Percentiles rank a stretch among this genome's conserved stretches.
Conservation (phyloP, 2,797 vertebrate genomes). For the Anomalospiza imberbis region DNA sequence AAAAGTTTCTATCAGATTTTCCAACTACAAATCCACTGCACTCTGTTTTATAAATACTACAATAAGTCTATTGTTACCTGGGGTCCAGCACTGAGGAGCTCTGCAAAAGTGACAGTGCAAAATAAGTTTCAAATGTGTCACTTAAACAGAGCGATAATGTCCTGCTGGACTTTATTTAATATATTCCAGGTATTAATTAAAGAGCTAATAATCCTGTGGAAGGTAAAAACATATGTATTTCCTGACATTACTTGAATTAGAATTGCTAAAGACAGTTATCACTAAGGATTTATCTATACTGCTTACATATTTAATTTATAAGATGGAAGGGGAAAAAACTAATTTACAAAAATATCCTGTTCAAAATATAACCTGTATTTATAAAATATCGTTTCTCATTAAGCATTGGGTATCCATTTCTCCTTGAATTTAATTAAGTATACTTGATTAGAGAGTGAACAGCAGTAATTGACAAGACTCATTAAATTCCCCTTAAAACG, state of each 20-base stretch:
- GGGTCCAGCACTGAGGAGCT: neutral
- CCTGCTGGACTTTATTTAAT: neutral
- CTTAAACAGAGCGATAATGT: neutral
- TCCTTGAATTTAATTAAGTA: neutral
- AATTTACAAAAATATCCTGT: neutral
- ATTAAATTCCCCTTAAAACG: constrained; percentile 36
- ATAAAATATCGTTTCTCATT: neutral
- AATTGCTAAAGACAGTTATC: neutral
- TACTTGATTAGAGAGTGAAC: constrained; percentile 21
- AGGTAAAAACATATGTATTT: neutral
- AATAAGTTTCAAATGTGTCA: neutral
- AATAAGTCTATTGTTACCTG: neutral
- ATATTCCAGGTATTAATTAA: neutral
- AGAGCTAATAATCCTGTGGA: neutral
- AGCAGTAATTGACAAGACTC: constrained; percentile 34
- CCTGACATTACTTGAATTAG: neutral
- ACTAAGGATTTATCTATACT: neutral
- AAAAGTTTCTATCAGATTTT: neutral
- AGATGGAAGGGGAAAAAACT: neutral
- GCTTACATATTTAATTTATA: neutral
- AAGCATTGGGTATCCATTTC: neutral
- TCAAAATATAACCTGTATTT: neutral
- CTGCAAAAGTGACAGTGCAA: neutral
- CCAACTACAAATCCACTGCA: neutral
- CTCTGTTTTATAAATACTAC: neutral